phyloP scores from a whole-genome alignment of 2,797 vertebrate genomes.

The Hapalemur alaotrensis region DNA sequence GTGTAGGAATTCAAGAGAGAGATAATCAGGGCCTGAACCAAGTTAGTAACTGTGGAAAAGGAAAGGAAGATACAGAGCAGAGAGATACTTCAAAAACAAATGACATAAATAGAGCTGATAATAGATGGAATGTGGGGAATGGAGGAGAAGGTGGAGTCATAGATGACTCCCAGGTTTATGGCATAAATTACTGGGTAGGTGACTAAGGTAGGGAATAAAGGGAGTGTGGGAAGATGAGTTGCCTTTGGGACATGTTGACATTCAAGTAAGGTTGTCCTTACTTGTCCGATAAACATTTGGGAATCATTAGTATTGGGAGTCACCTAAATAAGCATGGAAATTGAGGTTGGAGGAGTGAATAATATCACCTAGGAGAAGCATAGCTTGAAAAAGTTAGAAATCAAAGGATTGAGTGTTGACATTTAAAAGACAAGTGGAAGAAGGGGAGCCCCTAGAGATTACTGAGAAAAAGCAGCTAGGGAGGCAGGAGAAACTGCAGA shows the following conservation, averaged over 20 bases:
- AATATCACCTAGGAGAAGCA: not conserved
- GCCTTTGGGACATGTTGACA: not conserved
- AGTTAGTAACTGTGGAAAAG: not conserved
- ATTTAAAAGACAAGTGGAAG: not conserved
- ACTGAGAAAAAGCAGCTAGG: not conserved
- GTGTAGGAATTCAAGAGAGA: not conserved
- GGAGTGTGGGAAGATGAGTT: not conserved
- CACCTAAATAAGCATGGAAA: not conserved
- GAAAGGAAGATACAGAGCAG: not conserved
- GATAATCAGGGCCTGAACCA: not conserved
- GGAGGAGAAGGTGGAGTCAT: not conserved
- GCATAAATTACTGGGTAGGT: not conserved
- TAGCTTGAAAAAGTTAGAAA: not conserved
- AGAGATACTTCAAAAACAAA: not conserved
- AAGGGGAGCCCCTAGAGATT: not conserved
- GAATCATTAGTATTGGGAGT: not conserved
- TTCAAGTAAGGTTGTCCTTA: not conserved
- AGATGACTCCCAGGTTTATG: not conserved
- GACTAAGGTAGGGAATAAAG: not conserved
- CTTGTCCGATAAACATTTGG: not conserved
- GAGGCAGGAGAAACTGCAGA: not conserved
- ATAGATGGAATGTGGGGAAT: not conserved
- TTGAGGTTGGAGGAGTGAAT: not conserved
- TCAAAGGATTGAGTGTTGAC: not conserved
- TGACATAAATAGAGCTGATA: not conserved